Conservation (phyloP, 2,797 vertebrate species). For the Gephyroberyx darwinii region DNA sequence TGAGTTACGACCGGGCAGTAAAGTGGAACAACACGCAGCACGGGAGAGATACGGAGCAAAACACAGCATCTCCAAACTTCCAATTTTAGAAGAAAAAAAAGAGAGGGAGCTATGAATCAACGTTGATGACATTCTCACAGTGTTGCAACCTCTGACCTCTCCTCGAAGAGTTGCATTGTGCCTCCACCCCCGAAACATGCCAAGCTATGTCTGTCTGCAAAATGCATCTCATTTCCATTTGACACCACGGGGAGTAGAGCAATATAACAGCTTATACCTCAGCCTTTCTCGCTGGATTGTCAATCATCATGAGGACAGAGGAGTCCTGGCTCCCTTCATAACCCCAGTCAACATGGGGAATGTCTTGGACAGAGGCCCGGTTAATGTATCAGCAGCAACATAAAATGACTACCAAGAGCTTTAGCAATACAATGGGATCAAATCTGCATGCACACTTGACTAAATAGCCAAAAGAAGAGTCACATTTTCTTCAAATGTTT, state of each 20-base stretch:
- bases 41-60: conserved; percentile 11
- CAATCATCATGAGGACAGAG: conserved; percentile 58
- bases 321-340: conserved; percentile 46
- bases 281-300: conserved; percentile 59
- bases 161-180: conserved; percentile 61
- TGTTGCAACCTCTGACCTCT: conserved; percentile 49
- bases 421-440: conserved; percentile 33
- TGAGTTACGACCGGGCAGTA: conserved; percentile 59
- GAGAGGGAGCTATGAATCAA: conserved; percentile 31
- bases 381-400: conserved; percentile 43
- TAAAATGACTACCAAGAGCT: conserved; percentile 34
- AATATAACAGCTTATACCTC: conserved; percentile 62
- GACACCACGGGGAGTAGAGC: conserved; percentile 63
- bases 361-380: conserved; percentile 49
- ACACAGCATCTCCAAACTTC: conserved; percentile 16
- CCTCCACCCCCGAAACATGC: conserved; percentile 47
- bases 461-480: conserved; percentile 36
- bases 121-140: conserved; percentile 27
- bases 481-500: conserved; percentile 29
- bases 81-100: conserved; percentile 15
- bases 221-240: conserved; percentile 67
- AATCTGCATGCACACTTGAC: conserved; percentile 35
- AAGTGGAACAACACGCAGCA: conserved; percentile 50
- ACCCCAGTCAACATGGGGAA: conserved; percentile 44
- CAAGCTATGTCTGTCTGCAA: conserved; percentile 55